A percentile compares a stretch with the other conserved stretches of the same genome.
Evolutionary conservation across 2,113 vertebrate species (phyloP).

Genomic region (Cheirogaleus medius): DNA sequence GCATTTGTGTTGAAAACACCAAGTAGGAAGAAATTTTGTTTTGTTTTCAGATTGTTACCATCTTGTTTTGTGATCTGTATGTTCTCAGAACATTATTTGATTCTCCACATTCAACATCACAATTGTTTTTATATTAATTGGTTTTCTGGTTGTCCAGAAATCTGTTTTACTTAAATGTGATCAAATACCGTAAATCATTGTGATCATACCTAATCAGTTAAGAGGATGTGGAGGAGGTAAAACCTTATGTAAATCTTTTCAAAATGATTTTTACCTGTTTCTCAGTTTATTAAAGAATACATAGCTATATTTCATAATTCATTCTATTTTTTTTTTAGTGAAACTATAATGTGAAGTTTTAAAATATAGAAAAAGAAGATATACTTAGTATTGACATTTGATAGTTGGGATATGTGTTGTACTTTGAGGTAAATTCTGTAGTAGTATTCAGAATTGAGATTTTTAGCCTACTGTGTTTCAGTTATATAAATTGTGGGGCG

Average conservation of each 20-base stretch:
- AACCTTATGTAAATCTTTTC: background rate
- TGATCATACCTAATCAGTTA: background rate
- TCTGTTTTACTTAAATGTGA: constrained; percentile 22
- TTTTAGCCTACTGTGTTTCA: background rate
- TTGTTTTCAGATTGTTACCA: background rate
- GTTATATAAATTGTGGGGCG: background rate
- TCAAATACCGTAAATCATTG: background rate
- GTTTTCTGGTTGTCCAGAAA: background rate
- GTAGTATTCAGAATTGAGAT: background rate
- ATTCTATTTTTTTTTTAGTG: background rate
- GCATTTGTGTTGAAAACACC: constrained; percentile 6
- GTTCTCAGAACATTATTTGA: constrained; percentile 24
- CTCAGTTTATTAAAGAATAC: constrained; percentile 6
- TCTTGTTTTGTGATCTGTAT: constrained; percentile 3
- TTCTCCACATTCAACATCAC: background rate
- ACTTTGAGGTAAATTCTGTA: background rate
- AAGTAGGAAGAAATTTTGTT: background rate
- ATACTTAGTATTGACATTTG: constrained; percentile 2
- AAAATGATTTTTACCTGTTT: background rate
- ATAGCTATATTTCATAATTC: background rate
- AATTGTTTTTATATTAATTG: constrained; percentile 34
- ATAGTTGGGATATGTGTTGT: background rate
- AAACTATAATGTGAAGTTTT: background rate
- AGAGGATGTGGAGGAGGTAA: background rate
- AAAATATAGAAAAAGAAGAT: constrained; percentile 12